These are phyloP conservation scores for Dendropsophus ebraccatus DNA, from an alignment of 2,113 vertebrate species.

Conservation along the genomic window DNA sequence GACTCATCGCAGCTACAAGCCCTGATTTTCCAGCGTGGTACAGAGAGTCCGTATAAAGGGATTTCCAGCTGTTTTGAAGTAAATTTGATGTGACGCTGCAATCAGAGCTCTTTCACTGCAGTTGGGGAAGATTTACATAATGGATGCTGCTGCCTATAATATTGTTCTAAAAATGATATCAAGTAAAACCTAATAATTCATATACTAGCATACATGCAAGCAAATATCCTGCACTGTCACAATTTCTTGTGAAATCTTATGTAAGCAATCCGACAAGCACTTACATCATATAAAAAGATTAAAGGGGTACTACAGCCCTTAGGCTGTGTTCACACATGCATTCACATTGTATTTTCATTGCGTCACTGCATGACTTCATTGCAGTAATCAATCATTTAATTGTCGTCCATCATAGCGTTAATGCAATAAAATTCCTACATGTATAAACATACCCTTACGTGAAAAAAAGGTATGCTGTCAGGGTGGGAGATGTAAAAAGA, in stretches of 20 bases:
- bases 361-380: too few relatives aligned
- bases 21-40: background rate
- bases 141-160: constrained; percentile 1
- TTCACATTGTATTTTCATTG: too few relatives aligned
- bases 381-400: too few relatives aligned
- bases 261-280: background rate
- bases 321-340: too few relatives aligned
- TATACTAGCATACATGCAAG: background rate
- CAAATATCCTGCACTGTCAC: background rate
- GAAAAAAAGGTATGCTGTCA: too few relatives aligned
- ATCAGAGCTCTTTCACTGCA: constrained; percentile 2
- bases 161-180: background rate
- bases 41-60: constrained; percentile 15
- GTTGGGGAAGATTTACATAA: constrained; percentile 16
- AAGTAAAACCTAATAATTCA: constrained; percentile 3
- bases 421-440: too few relatives aligned
- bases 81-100: constrained; percentile 23
- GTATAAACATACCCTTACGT: too few relatives aligned
- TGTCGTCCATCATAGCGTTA: too few relatives aligned
- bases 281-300: too few relatives aligned
- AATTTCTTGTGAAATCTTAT: background rate
- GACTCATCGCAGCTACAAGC: constrained; percentile 23
- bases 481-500: too few relatives aligned
- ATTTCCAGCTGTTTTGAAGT: constrained; percentile 18
- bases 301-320: too few relatives aligned